Base-by-base conservation (phyloP, 2,888 invertebrate genomes). In the Hesperia comma region DNA sequence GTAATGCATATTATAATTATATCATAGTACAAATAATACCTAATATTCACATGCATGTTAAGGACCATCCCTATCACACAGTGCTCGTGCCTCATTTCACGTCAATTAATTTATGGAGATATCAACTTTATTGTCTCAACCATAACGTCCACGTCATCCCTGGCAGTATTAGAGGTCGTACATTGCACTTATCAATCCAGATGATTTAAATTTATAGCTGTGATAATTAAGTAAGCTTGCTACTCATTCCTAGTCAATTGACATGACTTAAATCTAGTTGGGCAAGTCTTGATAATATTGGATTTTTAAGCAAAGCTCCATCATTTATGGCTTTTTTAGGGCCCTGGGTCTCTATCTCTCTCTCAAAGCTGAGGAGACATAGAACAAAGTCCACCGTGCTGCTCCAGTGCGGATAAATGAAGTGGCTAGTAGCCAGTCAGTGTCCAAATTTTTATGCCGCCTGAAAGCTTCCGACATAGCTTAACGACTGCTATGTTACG, bases 91-190 rank as follows among this genome's bases (percentile, higher is more conserved):
- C 75, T 79, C 75, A 79, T 78, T 79, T 75, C 78, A 72, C 55
- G 72, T 72, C 73, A 69, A 72, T 70, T 70, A 64, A 71, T 71
- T 71, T 71, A 72, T 62, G 43, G 70, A 55, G 78, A 73, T 79
- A 69, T 80, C 74, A 71, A 79, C 84, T 78, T 74, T 87, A 79
- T 70, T 43, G 17, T 61, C 46, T 68, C 68, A 41, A 58, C 1
- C 5, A 41, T 82, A 87, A 79, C 80, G 79, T 69, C 70, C 72
- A 79, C 69, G 71, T 70, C 69, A 60, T 61, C 57, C 67, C 69
- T 72, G 66, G 64, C 70, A 63, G 68, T 72, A 73, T 67, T 70
- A 72, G 79, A 83, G 86, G 84, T 87, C 85, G 79, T 84, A 83
- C 84, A 83, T 83, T 80, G 84, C 79, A 79, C 79, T 79, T 79